Conservation (phyloP, 1,140 invertebrate genomes). For the Hylaeus anthracinus region DNA sequence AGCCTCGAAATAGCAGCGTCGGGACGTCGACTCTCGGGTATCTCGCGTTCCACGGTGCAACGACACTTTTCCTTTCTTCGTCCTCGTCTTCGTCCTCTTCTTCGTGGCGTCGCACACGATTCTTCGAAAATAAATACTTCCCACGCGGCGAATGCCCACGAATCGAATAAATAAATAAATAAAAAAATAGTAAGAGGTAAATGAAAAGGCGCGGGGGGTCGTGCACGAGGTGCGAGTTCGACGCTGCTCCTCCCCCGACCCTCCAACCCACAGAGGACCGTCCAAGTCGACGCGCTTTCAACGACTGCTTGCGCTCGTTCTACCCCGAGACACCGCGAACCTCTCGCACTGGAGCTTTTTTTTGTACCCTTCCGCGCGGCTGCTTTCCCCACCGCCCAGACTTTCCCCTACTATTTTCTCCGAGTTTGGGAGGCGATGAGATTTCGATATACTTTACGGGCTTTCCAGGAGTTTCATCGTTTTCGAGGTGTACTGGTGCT, state of each 20-base stretch:
- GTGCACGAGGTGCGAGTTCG: not conserved
- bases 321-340: constrained; percentile 31
- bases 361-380: not conserved
- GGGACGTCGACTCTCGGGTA: constrained; percentile 56
- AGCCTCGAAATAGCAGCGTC: constrained; percentile 69
- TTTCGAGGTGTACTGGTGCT: not conserved
- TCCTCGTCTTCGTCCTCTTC: constrained; percentile 14
- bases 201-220: no score
- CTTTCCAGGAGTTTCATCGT: not conserved
- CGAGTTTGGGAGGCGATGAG: not conserved
- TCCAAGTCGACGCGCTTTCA: constrained; percentile 46
- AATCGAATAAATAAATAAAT: constrained; percentile 60
- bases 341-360: constrained; percentile 45
- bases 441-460: not conserved
- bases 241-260: constrained; percentile 7
- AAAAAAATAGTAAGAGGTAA: not conserved
- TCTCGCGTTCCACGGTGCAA: constrained; percentile 49
- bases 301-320: constrained; percentile 53
- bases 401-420: constrained; percentile 37
- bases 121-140: not conserved
- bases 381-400: constrained; percentile 39
- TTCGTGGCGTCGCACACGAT: not conserved
- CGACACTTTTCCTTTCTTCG: constrained; percentile 49
- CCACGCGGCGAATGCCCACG: no score
- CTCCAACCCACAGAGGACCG: constrained; percentile 37